Evolutionary conservation across 2,888 invertebrate species (phyloP), one percentile per base, ranked within the genome.

Genomic region (Melolontha melolontha): DNA sequence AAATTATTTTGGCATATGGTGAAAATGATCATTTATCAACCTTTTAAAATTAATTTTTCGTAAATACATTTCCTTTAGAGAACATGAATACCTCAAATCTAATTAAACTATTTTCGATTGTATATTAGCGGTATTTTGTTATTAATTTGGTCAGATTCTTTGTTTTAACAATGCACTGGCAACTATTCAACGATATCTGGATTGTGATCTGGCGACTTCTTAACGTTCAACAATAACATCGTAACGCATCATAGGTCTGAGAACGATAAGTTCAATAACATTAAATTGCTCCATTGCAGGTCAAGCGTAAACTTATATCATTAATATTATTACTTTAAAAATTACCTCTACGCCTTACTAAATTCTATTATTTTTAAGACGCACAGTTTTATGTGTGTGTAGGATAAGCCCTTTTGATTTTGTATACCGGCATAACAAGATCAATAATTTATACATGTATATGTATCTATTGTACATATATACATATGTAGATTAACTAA

Each of bases 201-300:
- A 29, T 29, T 29, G 41, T 52, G 51, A 59, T 50, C 41, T 50
- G 59, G 39, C 52, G 63, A 67, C 63, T 51, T 67, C 51, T 67
- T 12, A 12, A 42, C 52, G 41, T 59, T 59, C 57, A 41, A 54
- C 67, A 67, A 57, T 66, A 66, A 55, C 64, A 64, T 63, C 49
- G 67, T 54, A 63, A 67, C 67, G 67, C 63, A 62, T 64, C 63
- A 67, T n/a, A 64, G 40, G 44, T 42, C 27, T 67, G 55, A 47
- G 65, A 66, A 50, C 44, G 66, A 66, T 50, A 50, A 68, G 68
- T 68, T 68, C 68, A 68, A 68, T 65, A 68, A 68, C 68, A 68
- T 49, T 57, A 67, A 67, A 67, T 67, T 44, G 29, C 44, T 44
- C 59, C 22, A 44, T 29, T 47, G 59, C 59, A 44, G 59, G 44